Conservation (phyloP, 2,888 invertebrate species). For the Cryptus viduatorius region DNA sequence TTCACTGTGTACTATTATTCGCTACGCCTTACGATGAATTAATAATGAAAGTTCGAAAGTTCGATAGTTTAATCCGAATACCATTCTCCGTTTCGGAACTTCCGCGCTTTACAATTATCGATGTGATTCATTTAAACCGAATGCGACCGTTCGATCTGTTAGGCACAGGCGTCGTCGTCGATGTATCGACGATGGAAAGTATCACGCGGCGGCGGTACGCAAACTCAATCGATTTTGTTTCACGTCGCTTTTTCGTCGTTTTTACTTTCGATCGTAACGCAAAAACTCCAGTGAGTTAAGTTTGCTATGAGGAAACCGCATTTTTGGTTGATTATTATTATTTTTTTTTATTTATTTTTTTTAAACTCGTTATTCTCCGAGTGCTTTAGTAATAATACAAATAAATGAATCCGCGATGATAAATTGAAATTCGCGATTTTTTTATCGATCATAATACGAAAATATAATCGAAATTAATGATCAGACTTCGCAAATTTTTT, state of each 20-base stretch:
- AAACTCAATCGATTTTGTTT: conserved; percentile 54
- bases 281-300: background rate
- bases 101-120: conserved; percentile 25
- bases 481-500: background rate
- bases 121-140: background rate
- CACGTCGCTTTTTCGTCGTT: conserved; percentile 56
- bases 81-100: conserved; percentile 7
- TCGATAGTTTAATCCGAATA: background rate
- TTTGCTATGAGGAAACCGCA: background rate
- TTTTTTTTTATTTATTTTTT: background rate
- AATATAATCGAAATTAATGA: background rate
- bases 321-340: background rate
- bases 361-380: background rate
- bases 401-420: background rate
- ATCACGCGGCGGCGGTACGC: background rate
- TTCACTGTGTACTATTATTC: background rate
- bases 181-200: conserved; percentile 49
- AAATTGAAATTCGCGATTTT: background rate
- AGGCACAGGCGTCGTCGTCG: background rate
- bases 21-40: background rate
- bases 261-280: conserved; percentile 23
- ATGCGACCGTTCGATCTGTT: background rate
- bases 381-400: background rate
- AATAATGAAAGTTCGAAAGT: no score
- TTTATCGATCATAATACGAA: background rate